Percentiles rank a stretch among this genome's conserved stretches.
Conservation (phyloP, 2,113 vertebrate genomes). For the Notarius quadriscutis region DNA sequence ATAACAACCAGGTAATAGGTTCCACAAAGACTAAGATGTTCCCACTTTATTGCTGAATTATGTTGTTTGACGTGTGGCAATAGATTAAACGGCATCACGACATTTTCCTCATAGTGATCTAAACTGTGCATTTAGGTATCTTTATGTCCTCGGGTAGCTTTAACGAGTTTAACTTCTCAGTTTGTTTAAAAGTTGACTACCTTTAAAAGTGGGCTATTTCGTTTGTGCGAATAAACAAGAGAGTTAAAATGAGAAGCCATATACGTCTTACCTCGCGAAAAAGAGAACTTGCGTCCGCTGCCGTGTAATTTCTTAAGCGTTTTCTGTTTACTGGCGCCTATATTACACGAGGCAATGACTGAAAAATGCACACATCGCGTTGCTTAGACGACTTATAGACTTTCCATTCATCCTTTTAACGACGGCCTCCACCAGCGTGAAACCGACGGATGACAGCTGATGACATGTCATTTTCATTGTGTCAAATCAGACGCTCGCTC, state of each 20-base stretch:
- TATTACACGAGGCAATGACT: slow-evolving; percentile 11
- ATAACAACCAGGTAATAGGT: not conserved
- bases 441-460: not conserved
- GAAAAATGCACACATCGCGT: not conserved
- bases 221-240: not conserved
- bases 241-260: not conserved
- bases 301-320: slow-evolving; percentile 20
- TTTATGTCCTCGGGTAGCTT: not conserved
- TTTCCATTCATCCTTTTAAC: not conserved
- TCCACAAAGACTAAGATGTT: not conserved
- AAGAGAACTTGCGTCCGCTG: not conserved
- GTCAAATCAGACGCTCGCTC: not conserved
- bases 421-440: not conserved
- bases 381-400: not conserved
- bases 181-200: not conserved
- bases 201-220: not conserved
- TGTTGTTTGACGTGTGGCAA: not conserved
- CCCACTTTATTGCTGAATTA: not conserved
- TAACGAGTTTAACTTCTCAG: not conserved
- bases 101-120: not conserved
- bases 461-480: not conserved
- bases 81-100: not conserved
- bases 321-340: not conserved
- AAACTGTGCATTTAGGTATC: not conserved
- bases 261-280: slow-evolving; percentile 33